Percentiles rank a stretch among this genome's conserved stretches.
phyloP scores from a whole-genome alignment of 2,113 vertebrate species.

The Puffinus mauretanicus region DNA sequence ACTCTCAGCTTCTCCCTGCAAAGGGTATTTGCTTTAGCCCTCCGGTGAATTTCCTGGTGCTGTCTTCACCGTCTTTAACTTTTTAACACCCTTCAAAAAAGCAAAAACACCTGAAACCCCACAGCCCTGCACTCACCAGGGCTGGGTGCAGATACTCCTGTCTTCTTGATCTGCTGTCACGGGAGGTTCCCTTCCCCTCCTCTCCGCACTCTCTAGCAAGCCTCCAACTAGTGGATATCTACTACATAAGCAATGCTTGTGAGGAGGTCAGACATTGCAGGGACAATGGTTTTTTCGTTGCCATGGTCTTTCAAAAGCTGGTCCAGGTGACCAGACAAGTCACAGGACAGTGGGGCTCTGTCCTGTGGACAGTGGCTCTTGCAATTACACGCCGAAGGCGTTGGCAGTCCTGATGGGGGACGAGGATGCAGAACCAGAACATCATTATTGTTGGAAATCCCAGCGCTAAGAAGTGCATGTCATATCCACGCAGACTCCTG shows the following conservation, averaged over 20 bases:
- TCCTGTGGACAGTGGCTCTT: not conserved
- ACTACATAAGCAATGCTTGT: not conserved
- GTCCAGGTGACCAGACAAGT: not conserved
- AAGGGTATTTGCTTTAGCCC: not conserved
- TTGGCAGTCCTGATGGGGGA: not conserved
- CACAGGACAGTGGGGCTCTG: not conserved
- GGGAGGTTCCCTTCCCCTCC: not conserved
- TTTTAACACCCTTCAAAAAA: not conserved
- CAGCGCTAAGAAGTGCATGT: not conserved
- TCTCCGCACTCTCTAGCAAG: not conserved
- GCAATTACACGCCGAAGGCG: fast-evolving
- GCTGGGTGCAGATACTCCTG: not conserved
- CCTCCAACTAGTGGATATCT: not conserved
- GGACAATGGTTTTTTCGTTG: not conserved
- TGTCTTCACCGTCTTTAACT: not conserved
- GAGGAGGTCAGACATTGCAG: not conserved
- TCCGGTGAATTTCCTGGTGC: not conserved
- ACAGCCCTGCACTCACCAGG: not conserved
- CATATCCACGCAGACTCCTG: not conserved
- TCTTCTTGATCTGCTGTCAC: not conserved
- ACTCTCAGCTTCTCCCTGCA: not conserved
- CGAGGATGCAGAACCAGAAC: not conserved
- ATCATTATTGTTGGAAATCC: not conserved
- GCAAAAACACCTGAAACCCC: not conserved
- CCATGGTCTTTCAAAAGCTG: not conserved